Evolutionary conservation across 1,140 invertebrate genomes (phyloP).

Genomic region (Calycopis cecrops): DNA sequence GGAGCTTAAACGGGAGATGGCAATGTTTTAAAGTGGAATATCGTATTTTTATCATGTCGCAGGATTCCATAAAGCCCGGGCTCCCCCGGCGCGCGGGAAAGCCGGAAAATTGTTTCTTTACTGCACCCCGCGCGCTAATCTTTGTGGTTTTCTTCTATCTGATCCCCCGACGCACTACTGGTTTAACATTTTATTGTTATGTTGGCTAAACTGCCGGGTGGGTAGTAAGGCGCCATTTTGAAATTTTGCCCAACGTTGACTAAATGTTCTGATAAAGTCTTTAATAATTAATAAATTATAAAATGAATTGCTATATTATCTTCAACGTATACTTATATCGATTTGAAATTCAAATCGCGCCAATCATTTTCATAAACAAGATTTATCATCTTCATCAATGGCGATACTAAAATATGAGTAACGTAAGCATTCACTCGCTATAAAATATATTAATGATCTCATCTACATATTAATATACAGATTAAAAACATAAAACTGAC

Average conservation of each 20-base stretch:
- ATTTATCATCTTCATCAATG: no score
- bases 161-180: conserved; percentile 26
- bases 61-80: conserved; percentile 42
- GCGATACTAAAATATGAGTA: background rate
- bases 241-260: no score
- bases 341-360: no score
- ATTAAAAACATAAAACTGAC: conserved; percentile 6
- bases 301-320: no score
- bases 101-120: conserved; percentile 71
- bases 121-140: conserved; percentile 62
- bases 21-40: conserved; percentile 42
- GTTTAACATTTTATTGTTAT: conserved; percentile 4
- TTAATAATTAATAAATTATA: no score
- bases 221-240: no score
- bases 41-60: conserved; percentile 64
- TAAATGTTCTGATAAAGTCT: no score
- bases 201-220: no score
- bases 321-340: no score
- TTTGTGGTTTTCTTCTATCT: conserved; percentile 29
- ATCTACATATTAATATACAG: conserved; percentile 7
- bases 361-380: no score
- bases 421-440: conserved; percentile 1
- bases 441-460: conserved; percentile 7
- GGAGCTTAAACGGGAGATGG: conserved; percentile 29
- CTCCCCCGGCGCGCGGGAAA: conserved; percentile 43